Evolutionary conservation across 2,797 vertebrate genomes (phyloP).

Genomic region (Pelochelys cantorii): DNA sequence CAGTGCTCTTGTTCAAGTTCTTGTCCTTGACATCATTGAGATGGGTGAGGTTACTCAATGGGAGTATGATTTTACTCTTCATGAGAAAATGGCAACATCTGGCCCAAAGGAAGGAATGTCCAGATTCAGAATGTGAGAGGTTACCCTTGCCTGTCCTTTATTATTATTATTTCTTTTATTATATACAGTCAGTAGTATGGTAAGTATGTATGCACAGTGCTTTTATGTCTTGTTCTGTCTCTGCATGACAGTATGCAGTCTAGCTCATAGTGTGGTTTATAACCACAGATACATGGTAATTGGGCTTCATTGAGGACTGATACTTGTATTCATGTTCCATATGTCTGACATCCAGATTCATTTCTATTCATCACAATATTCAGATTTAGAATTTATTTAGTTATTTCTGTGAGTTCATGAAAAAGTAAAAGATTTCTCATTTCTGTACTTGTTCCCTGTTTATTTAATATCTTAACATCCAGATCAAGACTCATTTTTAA

Average conservation of each 20-base stretch:
- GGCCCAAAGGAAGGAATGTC: background rate
- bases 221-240: background rate
- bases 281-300: background rate
- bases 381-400: constrained; percentile 5
- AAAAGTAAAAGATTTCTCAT: constrained; percentile 9
- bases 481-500: constrained; percentile 19
- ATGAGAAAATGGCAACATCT: background rate
- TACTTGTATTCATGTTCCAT: background rate
- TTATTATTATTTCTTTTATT: no score
- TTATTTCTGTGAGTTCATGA: background rate
- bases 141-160: accelerated
- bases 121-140: background rate
- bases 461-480: constrained; percentile 1
- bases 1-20: background rate
- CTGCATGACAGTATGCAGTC: background rate
- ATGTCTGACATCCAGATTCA: background rate
- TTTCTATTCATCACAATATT: constrained; percentile 15
- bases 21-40: background rate
- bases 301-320: background rate
- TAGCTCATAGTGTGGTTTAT: background rate
- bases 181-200: background rate
- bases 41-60: background rate
- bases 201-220: background rate
- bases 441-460: background rate
- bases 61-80: background rate